A percentile compares a stretch with the other conserved stretches of the same genome.
Evolutionary conservation across 2,113 vertebrate genomes (phyloP).

Genomic region (Nothobranchius kuhntae): DNA sequence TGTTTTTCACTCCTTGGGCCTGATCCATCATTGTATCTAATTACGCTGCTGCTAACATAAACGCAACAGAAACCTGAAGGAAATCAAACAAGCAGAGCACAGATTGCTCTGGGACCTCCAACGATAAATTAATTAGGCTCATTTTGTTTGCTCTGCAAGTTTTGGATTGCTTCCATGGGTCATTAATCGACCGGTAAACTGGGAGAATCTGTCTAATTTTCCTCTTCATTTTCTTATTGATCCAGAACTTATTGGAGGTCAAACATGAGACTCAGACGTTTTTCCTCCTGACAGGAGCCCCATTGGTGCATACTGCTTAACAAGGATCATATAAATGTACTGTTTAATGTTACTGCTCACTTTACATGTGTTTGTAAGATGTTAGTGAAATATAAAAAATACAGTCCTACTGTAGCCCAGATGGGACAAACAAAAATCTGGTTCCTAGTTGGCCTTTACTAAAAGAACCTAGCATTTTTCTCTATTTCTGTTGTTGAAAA

Average conservation of each 20-base stretch:
- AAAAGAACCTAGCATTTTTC: too few species aligned
- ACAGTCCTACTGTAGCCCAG: too few species aligned
- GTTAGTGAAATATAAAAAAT: constrained; percentile 5
- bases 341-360: constrained; percentile 2
- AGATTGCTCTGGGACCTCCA: constrained; percentile 9
- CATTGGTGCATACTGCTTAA: not conserved
- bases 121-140: constrained; percentile 12
- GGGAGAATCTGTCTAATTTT: not conserved
- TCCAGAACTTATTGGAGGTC: constrained; percentile 13
- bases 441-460: too few species aligned
- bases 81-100: constrained; percentile 12
- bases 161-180: not conserved
- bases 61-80: constrained; percentile 28
- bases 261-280: not conserved
- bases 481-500: too few species aligned
- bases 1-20: not conserved
- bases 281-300: not conserved
- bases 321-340: not conserved
- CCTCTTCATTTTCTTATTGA: constrained; percentile 10
- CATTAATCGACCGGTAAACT: constrained; percentile 13
- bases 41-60: constrained; percentile 9
- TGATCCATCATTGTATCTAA: constrained; percentile 40
- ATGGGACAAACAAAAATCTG: too few species aligned
- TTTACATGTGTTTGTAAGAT: constrained; percentile 9
- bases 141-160: constrained; percentile 32